Conservation (phyloP, 2,888 invertebrate species). For the Opisthograptis luteolata region DNA sequence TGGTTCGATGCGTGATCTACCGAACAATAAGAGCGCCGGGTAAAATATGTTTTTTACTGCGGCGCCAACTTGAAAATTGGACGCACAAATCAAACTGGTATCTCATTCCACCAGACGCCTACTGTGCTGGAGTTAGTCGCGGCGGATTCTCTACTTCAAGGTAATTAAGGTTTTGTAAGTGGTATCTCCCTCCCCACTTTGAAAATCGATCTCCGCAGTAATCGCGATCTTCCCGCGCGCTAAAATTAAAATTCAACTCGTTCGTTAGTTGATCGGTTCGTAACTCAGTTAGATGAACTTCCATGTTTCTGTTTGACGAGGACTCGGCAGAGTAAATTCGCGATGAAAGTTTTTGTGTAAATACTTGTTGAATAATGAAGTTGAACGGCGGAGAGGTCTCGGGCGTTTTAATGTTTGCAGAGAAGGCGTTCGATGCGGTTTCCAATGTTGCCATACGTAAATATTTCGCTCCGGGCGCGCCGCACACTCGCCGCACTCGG, state of each 20-base stretch:
- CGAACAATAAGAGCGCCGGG: slow-evolving; percentile 40
- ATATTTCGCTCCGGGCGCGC: slow-evolving; percentile 40
- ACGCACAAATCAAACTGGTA: slow-evolving; percentile 61
- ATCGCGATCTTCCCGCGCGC: slow-evolving; percentile 37
- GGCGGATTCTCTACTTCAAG: too few relatives aligned
- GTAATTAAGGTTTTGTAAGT: too few relatives aligned
- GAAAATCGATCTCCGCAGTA: too few relatives aligned
- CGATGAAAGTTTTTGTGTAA: slow-evolving; percentile 54
- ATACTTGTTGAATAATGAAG: slow-evolving; percentile 60
- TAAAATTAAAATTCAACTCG: slow-evolving; percentile 61
- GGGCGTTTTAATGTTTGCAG: slow-evolving; percentile 49
- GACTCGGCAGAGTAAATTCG: slow-evolving; percentile 60
- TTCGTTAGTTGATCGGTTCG: slow-evolving; percentile 61
- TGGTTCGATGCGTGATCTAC: slow-evolving; percentile 58
- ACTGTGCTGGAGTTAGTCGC: slow-evolving; percentile 8
- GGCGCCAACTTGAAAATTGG: slow-evolving; percentile 48
- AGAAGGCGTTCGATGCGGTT: slow-evolving; percentile 36
- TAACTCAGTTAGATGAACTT: slow-evolving; percentile 63
- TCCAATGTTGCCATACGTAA: slow-evolving; percentile 37
- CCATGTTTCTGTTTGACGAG: slow-evolving; percentile 66
- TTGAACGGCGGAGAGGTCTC: slow-evolving; percentile 50
- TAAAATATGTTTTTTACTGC: slow-evolving; percentile 44
- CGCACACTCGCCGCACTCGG: slow-evolving; percentile 8
- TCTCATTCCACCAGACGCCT: slow-evolving; percentile 39
- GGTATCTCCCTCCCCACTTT: too few relatives aligned